phyloP scores from a whole-genome alignment of 2,113 vertebrate species.

The Myiozetetes cayanensis region DNA sequence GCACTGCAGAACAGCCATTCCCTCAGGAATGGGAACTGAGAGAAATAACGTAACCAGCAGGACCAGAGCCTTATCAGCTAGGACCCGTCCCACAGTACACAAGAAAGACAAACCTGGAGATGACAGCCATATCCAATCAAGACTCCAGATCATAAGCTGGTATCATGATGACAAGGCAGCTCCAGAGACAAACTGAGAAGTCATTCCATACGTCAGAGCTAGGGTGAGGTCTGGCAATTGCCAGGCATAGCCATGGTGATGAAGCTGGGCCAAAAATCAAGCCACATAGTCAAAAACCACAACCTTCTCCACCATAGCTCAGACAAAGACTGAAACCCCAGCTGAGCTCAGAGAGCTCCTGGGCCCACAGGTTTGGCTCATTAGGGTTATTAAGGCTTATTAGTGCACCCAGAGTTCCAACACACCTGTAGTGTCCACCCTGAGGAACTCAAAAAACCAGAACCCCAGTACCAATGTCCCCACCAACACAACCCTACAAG shows the following conservation, averaged over 20 bases:
- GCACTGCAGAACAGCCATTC: not conserved
- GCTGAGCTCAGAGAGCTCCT: not conserved
- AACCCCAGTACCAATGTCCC: not conserved
- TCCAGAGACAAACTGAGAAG: not conserved
- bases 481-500: not conserved
- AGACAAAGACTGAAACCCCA: fast-evolving
- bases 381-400: not conserved
- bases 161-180: fast-evolving
- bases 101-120: not conserved
- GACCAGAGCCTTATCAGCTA: not conserved
- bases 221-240: not conserved
- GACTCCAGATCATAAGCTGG: not conserved
- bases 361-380: not conserved
- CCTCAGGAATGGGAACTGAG: not conserved
- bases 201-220: not conserved
- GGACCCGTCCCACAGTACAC: not conserved
- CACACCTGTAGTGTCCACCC: not conserved
- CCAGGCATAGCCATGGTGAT: not conserved
- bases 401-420: not conserved
- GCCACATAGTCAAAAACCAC: not conserved
- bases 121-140: fast-evolving
- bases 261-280: not conserved
- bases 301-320: fast-evolving
- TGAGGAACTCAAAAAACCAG: not conserved
- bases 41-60: not conserved